Evolutionary conservation across 2,113 vertebrate species (phyloP), one percentile per base, ranked within the genome.

Genomic region (Rafetus swinhoei): DNA sequence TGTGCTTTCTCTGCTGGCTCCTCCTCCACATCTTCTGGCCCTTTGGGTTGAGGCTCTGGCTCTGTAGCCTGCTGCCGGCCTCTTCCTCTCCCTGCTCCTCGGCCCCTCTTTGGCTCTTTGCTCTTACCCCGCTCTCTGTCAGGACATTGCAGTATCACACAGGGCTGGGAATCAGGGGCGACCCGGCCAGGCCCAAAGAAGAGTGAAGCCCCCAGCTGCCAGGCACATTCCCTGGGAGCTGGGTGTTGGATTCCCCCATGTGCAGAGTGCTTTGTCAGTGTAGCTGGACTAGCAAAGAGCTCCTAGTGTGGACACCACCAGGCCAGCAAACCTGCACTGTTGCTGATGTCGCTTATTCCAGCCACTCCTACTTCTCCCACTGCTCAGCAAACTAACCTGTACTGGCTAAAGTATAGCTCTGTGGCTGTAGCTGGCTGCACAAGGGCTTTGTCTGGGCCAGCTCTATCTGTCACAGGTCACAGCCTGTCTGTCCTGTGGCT

Each of bases 51-150:
- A 5, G 4, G 69, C 3, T 72, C 87, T 18, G 32, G 22, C 90
- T 97, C 79, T 69, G 27, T 27, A 4, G 45, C 76, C 1, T 2
- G 4, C 60, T 79, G 84, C 14, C 1, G 79, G 27, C 88, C 84
- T 35, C 15, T 56, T 79, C 95, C 77, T 89, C 45, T 45, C 59
- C 39, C 82, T 22, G 27, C 5, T 56, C 56, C 50, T 93, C 84
- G 97, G 88, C 60, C 32, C 93, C 84, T 97, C 54, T 8, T 97
- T 25, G 87, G 92, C 15, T 35, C 15, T 18, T 97, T 95, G 6
- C 0, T 89, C 93, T 54, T 97, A 16, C 80, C 81, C 21, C 94
- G 84, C 29, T 96, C 83, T 82, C 98, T 98, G 93, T 69, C 53
- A 62, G 90, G 29, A 94, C 53, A 94, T 65, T 29, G 95, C 35